Conservation (phyloP, 2,888 invertebrate genomes). For the Pheosia tremula region DNA sequence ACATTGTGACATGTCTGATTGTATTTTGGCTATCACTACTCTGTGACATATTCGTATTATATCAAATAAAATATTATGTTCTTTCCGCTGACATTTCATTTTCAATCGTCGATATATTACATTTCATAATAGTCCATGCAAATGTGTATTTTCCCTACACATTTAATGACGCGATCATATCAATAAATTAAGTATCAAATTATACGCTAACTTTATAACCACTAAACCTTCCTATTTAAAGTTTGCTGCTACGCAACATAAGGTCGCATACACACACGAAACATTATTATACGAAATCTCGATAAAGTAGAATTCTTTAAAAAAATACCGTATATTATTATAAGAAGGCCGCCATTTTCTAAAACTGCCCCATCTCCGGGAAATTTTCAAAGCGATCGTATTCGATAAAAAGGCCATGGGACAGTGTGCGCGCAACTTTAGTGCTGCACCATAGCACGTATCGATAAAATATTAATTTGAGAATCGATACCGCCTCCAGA, state of each 20-base stretch:
- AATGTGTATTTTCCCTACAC: constrained; percentile 16
- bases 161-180: constrained; percentile 28
- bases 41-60: too few relatives aligned
- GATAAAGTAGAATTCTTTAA: too few relatives aligned
- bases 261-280: not conserved
- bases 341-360: not conserved
- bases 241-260: constrained; percentile 30
- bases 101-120: constrained; percentile 25
- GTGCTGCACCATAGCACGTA: constrained; percentile 32
- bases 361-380: not conserved
- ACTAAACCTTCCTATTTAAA: constrained; percentile 37
- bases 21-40: too few relatives aligned
- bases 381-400: not conserved
- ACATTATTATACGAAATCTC: not conserved
- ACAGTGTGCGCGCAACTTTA: constrained; percentile 21
- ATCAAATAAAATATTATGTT: too few relatives aligned
- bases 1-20: too few relatives aligned
- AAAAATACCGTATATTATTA: too few relatives aligned
- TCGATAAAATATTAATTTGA: constrained; percentile 70
- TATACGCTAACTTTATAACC: constrained; percentile 41
- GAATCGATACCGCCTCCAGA: constrained; percentile 58
- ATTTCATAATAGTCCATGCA: constrained; percentile 22
- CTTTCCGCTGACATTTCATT: constrained; percentile 18
- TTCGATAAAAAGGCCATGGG: not conserved
- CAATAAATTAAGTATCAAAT: constrained; percentile 43